A percentile compares a stretch with the other conserved stretches of the same genome.
These are phyloP conservation scores for Halcyon leucocephala DNA, from an alignment of 2,797 vertebrate species.

Conservation along the genomic window DNA sequence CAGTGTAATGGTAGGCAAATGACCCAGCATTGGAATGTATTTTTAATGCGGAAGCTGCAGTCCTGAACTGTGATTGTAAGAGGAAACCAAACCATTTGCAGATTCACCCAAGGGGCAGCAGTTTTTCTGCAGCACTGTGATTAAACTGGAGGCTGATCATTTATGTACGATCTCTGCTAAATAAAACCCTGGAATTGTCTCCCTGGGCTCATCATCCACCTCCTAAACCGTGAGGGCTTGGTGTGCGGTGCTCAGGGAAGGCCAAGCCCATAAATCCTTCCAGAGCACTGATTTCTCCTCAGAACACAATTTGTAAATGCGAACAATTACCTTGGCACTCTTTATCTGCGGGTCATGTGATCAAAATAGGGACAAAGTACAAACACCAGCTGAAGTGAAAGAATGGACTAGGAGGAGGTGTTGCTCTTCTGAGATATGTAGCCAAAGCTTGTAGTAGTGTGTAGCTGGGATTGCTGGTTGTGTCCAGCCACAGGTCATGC, in stretches of 20 bases:
- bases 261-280: background rate
- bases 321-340: background rate
- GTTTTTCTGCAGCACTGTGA: background rate
- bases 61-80: background rate
- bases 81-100: background rate
- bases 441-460: accelerated
- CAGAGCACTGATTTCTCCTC: accelerated
- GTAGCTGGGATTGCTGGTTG: background rate
- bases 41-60: background rate
- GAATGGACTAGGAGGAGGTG: accelerated
- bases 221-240: background rate
- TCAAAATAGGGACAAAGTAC: background rate
- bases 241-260: background rate
- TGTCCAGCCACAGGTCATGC: accelerated
- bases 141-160: background rate
- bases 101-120: background rate
- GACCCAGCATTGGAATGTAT: background rate
- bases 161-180: background rate
- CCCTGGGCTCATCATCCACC: background rate
- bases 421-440: accelerated
- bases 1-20: background rate
- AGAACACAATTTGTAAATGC: accelerated
- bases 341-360: accelerated
- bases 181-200: background rate
- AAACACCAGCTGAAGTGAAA: accelerated